Evolutionary conservation across 2,113 vertebrate species (phyloP).

Genomic region (Bos indicus): DNA sequence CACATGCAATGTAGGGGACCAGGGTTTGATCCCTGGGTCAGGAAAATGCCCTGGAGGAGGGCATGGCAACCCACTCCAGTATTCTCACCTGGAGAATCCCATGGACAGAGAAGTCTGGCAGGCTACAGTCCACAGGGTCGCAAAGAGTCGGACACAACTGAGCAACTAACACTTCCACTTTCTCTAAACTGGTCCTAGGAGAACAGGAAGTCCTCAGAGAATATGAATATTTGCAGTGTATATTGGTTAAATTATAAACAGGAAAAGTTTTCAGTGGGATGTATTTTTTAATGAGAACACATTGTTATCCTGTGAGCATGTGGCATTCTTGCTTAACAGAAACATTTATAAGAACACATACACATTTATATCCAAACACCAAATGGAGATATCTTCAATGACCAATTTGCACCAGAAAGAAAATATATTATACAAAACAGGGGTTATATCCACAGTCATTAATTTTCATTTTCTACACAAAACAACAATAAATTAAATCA

Average conservation of each 20-base stretch:
- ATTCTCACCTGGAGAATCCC: neutral
- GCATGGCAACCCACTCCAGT: neutral
- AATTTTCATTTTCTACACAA: slow-evolving; percentile 85
- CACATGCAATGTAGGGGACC: neutral
- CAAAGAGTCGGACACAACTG: neutral
- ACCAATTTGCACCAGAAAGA: slow-evolving; percentile 77
- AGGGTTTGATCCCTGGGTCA: neutral
- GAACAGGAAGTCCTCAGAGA: neutral
- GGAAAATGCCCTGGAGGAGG: neutral
- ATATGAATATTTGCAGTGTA: neutral
- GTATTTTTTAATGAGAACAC: slow-evolving; percentile 85
- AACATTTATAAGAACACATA: slow-evolving; percentile 83
- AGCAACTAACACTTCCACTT: neutral
- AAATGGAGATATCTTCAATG: slow-evolving; percentile 77
- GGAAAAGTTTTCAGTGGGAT: slow-evolving; percentile 32
- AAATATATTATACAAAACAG: slow-evolving; percentile 84
- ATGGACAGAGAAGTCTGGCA: neutral
- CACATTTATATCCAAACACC: slow-evolving; percentile 78
- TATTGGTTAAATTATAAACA: slow-evolving; percentile 29
- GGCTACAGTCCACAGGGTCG: neutral
- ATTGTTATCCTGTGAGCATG: slow-evolving; percentile 81
- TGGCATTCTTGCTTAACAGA: slow-evolving; percentile 78
- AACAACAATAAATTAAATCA: slow-evolving; percentile 92
- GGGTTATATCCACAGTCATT: slow-evolving; percentile 85
- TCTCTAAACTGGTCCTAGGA: neutral